phyloP scores from a whole-genome alignment of 2,888 invertebrate species.

The Heteropelma amictum region DNA sequence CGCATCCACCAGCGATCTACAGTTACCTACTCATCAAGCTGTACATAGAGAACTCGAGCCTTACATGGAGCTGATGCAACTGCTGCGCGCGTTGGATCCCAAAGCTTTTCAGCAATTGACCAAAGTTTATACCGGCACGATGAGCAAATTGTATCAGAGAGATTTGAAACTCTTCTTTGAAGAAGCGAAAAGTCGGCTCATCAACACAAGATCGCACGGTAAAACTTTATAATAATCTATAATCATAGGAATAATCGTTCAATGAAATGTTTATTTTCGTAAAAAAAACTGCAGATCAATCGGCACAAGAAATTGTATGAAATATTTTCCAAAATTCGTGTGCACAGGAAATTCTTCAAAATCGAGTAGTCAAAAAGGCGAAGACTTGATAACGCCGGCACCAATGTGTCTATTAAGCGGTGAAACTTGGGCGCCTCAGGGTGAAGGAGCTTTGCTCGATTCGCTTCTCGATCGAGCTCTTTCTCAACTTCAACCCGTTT shows the following conservation, averaged over 20 bases:
- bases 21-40: slow-evolving; percentile 86
- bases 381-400: slow-evolving; percentile 71
- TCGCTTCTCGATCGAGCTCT: slow-evolving; percentile 90
- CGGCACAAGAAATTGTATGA: too few relatives aligned
- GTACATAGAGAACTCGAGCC: slow-evolving; percentile 92
- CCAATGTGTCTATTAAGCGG: slow-evolving; percentile 73
- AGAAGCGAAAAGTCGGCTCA: slow-evolving; percentile 79
- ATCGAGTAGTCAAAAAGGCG: slow-evolving; percentile 71
- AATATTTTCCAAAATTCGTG: not conserved
- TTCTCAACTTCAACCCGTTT: slow-evolving; percentile 92
- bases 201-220: slow-evolving; percentile 69
- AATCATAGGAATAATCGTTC: not conserved
- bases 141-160: slow-evolving; percentile 93
- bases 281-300: too few relatives aligned
- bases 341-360: slow-evolving; percentile 68
- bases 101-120: slow-evolving; percentile 89
- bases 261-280: not conserved
- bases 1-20: slow-evolving; percentile 79
- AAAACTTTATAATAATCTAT: too few relatives aligned
- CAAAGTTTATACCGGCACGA: slow-evolving; percentile 89
- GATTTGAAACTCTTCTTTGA: slow-evolving; percentile 90
- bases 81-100: slow-evolving; percentile 92
- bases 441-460: slow-evolving; percentile 78
- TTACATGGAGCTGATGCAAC: slow-evolving; percentile 94
- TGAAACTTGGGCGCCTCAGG: slow-evolving; percentile 73